Evolutionary conservation across 1,140 invertebrate species (phyloP), one percentile per base, ranked within the genome.

Genomic region (Aphidius gifuensis): DNA sequence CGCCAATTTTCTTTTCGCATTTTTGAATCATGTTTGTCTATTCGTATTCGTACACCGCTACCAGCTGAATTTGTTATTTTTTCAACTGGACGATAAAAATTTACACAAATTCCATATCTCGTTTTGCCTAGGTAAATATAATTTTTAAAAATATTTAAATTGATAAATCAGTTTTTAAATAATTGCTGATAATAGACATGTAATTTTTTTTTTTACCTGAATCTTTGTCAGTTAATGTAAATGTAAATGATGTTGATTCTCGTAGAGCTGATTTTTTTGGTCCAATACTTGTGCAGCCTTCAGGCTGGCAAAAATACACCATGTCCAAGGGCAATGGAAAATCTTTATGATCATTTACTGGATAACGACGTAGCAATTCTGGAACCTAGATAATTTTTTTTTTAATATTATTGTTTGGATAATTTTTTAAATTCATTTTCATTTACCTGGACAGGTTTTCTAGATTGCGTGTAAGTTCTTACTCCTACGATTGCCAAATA

Each of bases 221-320:
- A 82, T 99, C 98, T 82, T 99, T 99, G 79, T 99, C 97, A 16
- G 97, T 99, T 58, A 99, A 85, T 5, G 95, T 96, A 76, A 99
- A 99, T 6, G 99, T 96, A 82, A 99, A 99, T 23, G 96, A 97
- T 44, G 92, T 93, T 39, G 93, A 91, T 78, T 98, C 95, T 58
- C 94, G 83, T 32, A 91, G 79, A 50, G 91, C 90, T 50, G 90
- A 91, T 65, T 92, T 86, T 73, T 92, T 88, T 4, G 92, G 92
- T 38, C 93, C 94, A 50, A 94, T 90, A 66, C 89, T 95, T 60
- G 93, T 87, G 74, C 97, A 99, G 54, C 97, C 97, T 83, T 99
- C 98, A 0, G 98, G 98, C 80, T 99, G 98, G 77, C 98, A 99
- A 82, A 99, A 99, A 75, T 97, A 98, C 6, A 98, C 96, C 86